Evolutionary conservation across 1,140 invertebrate species (phyloP).

Genomic region (Meloidogyne chitwoodi): DNA sequence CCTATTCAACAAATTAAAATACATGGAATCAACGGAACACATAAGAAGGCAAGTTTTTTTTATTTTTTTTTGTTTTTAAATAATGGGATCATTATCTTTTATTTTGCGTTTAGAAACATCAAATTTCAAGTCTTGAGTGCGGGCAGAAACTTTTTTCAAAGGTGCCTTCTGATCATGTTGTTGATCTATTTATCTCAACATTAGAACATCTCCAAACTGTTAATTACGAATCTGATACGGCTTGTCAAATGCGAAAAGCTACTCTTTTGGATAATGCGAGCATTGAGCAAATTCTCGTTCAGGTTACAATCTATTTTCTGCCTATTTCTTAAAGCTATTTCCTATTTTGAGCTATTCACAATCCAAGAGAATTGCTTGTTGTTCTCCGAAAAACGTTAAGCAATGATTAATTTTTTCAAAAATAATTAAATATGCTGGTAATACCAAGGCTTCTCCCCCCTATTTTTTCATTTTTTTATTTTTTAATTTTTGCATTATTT

Average conservation of each 20-base stretch:
- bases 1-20: neutral
- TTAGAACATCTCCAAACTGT: neutral
- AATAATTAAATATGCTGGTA: too few species aligned
- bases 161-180: neutral
- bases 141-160: constrained; percentile 3
- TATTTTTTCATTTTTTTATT: too few species aligned
- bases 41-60: neutral
- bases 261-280: neutral
- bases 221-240: neutral
- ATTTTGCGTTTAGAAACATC: neutral
- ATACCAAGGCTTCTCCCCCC: too few species aligned
- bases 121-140: neutral
- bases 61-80: neutral
- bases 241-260: neutral
- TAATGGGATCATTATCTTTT: neutral
- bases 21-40: neutral
- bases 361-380: too few species aligned
- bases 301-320: neutral
- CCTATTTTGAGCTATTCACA: too few species aligned
- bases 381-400: too few species aligned
- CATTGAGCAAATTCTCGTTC: constrained; percentile 3
- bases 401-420: too few species aligned
- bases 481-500: too few species aligned
- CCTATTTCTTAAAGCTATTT: too few species aligned
- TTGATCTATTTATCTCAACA: constrained; percentile 10